Evolutionary conservation across 2,113 vertebrate species (phyloP).

Genomic region (Nettapus auritus): DNA sequence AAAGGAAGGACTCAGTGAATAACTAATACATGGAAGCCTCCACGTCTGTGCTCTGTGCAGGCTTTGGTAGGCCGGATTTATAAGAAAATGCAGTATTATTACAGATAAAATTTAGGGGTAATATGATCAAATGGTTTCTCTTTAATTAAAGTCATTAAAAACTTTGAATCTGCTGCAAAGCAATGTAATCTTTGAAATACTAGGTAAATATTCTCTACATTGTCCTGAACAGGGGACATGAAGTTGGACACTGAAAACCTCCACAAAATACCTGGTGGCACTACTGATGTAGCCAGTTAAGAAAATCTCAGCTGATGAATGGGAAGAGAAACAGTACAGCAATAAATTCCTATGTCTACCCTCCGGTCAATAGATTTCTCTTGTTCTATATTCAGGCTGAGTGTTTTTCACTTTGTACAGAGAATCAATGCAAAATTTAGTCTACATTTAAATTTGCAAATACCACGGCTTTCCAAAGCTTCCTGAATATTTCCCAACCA

Average conservation of each 20-base stretch:
- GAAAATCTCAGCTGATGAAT: slow-evolving; percentile 39
- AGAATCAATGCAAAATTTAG: slow-evolving; percentile 37
- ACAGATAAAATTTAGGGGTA: not conserved
- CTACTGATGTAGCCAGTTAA: slow-evolving; percentile 23
- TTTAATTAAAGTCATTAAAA: slow-evolving; percentile 14
- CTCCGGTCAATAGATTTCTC: slow-evolving; percentile 25
- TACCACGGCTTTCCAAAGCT: slow-evolving; percentile 41
- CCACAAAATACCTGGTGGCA: slow-evolving; percentile 21
- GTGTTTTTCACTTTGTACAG: slow-evolving; percentile 15
- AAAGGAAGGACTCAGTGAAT: slow-evolving; percentile 46
- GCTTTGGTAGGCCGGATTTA: slow-evolving; percentile 21
- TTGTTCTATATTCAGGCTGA: slow-evolving; percentile 11
- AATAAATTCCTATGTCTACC: slow-evolving; percentile 32
- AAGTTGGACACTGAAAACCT: not conserved
- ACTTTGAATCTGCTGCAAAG: not conserved
- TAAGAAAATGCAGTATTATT: not conserved
- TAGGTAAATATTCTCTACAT: not conserved
- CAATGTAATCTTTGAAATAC: not conserved
- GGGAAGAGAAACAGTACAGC: slow-evolving; percentile 23
- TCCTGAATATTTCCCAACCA: not conserved
- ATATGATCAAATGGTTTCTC: not conserved
- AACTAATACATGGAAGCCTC: slow-evolving; percentile 41
- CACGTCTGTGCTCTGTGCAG: not conserved
- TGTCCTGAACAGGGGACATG: not conserved
- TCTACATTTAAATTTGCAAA: not conserved